Base-by-base conservation (phyloP, 2,113 vertebrate species). In the Microcebus ravelobensis region DNA sequence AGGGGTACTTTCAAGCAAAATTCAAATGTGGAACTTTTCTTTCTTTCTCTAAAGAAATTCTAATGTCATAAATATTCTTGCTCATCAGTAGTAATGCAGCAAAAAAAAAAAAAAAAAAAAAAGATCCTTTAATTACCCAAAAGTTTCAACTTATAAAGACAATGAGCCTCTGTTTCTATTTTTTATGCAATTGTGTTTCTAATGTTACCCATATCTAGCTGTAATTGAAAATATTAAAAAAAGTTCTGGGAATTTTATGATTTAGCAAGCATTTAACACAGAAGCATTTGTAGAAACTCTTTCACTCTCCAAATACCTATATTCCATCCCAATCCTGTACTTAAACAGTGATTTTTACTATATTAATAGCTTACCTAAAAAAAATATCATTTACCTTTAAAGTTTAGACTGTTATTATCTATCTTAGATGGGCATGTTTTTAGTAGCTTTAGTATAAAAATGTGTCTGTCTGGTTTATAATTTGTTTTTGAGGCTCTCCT, bases 201-300 rank as follows among this genome's bases (percentile, higher is more conserved):
- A 11, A 39, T 89, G 25, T 84, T 80, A 80, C 34, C 13, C 39
- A 27, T n/a, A 25, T 92, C 57, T 90, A 63, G 27, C 9, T 50
- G 11, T 77, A n/a, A 23, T 52, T 94, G 23, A 77, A 73, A 59
- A 34, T 74, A 87, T 65, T 88, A 34, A 9, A 5, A 5, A 63
- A 15, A 50, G 79, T 84, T 61, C 15, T 94, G 59, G 95, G 15
- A 77, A 83, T 79, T 88, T 95, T 68, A 34, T 86, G 14, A 86
- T 59, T 59, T 70, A 67, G 65, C 21, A 61, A 42, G 10, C 25
- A 20, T 83, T 83, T 74, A 92, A 81, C 8, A 27, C 34, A 77
- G 65, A 96, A 52, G 9, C 48, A 61, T 94, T 95, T 94, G 21
- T 94, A 76, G 65, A 84, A 96, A 71, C 7, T 74, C 27, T 68